Evolutionary conservation across 2,888 invertebrate genomes (phyloP).

Genomic region (Melitaea athalia): DNA sequence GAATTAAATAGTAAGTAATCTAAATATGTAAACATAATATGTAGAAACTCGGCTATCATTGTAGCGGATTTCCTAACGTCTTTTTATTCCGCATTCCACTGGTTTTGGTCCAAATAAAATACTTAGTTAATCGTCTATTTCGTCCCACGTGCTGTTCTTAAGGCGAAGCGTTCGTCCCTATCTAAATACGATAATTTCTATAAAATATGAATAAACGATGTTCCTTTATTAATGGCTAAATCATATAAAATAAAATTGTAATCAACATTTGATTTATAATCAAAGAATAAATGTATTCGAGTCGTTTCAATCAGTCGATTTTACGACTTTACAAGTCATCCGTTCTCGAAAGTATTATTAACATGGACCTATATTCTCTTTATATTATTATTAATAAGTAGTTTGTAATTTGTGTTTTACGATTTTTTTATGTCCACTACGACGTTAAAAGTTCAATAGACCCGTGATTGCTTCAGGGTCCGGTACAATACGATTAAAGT

Average conservation of each 20-base stretch:
- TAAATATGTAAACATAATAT: constrained; percentile 7
- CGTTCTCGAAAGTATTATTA: constrained; percentile 5
- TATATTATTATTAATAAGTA: constrained; percentile 20
- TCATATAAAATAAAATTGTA: background rate
- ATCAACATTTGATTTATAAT: background rate
- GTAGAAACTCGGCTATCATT: constrained; percentile 42
- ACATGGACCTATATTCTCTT: constrained; percentile 12
- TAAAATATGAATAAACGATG: background rate
- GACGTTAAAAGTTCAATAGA: constrained; percentile 17
- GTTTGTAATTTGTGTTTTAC: constrained; percentile 23
- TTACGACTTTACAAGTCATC: constrained; percentile 22
- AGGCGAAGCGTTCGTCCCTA: constrained; percentile 47
- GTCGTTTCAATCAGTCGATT: constrained; percentile 18
- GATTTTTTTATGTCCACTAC: constrained; percentile 30
- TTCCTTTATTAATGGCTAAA: background rate
- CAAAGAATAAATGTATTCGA: constrained; percentile 7
- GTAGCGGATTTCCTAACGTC: constrained; percentile 48
- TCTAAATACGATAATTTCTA: background rate
- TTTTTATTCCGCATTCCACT: constrained; percentile 64
- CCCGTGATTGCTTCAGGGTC: constrained; percentile 29
- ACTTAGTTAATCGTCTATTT: constrained; percentile 59
- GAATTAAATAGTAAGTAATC: background rate
- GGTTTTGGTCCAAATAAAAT: constrained; percentile 62
- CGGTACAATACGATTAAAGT: constrained; percentile 16
- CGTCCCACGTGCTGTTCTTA: constrained; percentile 63